Base-by-base conservation (phyloP, 2,888 invertebrate genomes). In the Drosophila seclusa region DNA sequence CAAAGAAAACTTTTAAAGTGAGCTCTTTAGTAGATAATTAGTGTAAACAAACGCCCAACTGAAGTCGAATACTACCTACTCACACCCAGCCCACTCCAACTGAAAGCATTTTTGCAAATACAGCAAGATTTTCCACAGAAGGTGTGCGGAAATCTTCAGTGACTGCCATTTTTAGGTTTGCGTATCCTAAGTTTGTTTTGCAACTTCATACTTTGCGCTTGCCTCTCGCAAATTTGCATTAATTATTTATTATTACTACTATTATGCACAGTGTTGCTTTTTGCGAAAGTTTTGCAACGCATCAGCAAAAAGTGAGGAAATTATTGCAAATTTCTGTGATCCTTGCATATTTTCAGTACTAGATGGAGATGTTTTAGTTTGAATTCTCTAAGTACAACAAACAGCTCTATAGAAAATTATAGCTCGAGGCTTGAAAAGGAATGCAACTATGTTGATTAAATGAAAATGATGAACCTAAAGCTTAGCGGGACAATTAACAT, bases 41-140 rank as follows among this genome's bases (percentile, higher is more conserved):
- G 50, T 53, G 53, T 29, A 31, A 45, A 4, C 61, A 55, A 58
- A 60, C 40, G 10, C 29, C 34, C 48, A 29, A 52, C 60, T 59
- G 42, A 7, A 27, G 36, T 50, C 10, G 27, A 27, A 61, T 65
- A 21, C 8, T 50, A 5, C 21, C 31, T 13, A 32, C 13, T 11
- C 13, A 32, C 7, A 8, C 11, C 2, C 36, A 10, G 10, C 24
- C 21, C 21, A 32, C 18, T 6, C 24, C 48, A 65, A 67, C 62
- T 67, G 57, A 80, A 68, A 66, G 60, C 52, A 76, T 76, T 80
- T 70, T 61, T 62, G 68, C 67, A 68, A 70, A 76, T 68, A 76
- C 58, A 21, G 68, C 72, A 57, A 60, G 78, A 78, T 82, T 70
- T 67, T 66, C 29, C 64, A 29, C 68, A 49, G 71, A 69, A 69